phyloP scores from a whole-genome alignment of 1,140 invertebrate species.

The Dolichoris vasculosae region DNA sequence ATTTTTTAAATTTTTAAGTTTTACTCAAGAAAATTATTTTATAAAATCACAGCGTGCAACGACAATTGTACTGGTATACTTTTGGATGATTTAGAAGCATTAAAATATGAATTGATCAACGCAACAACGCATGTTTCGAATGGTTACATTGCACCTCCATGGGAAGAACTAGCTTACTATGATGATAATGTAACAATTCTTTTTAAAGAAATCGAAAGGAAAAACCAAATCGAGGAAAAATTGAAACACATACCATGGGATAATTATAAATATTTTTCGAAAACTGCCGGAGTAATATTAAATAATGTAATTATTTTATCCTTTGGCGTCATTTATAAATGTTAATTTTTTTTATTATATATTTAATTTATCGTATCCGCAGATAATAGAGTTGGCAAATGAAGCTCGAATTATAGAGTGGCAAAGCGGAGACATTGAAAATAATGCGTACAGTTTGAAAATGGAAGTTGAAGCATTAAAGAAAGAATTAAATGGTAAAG shows the following conservation, averaged over 20 bases:
- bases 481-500: constrained; percentile 61
- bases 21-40: neutral
- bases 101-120: constrained; percentile 75
- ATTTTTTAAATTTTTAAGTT: neutral
- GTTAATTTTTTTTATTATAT: neutral
- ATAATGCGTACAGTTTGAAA: constrained; percentile 67
- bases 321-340: neutral
- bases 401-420: constrained; percentile 61
- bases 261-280: constrained; percentile 62
- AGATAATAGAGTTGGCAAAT: constrained; percentile 58
- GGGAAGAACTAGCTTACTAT: constrained; percentile 77
- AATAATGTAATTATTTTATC: constrained; percentile 56
- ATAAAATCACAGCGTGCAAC: constrained; percentile 82
- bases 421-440: constrained; percentile 66
- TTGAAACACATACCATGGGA: constrained; percentile 65
- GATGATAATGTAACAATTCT: constrained; percentile 66
- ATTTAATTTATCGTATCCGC: constrained; percentile 5
- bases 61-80: constrained; percentile 92
- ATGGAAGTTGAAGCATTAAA: constrained; percentile 66
- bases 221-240: constrained; percentile 58
- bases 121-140: constrained; percentile 77
- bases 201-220: constrained; percentile 60
- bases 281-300: constrained; percentile 58
- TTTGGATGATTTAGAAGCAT: constrained; percentile 81
- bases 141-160: constrained; percentile 84